Conservation (phyloP, 2,888 invertebrate genomes). For the Busseola fusca region DNA sequence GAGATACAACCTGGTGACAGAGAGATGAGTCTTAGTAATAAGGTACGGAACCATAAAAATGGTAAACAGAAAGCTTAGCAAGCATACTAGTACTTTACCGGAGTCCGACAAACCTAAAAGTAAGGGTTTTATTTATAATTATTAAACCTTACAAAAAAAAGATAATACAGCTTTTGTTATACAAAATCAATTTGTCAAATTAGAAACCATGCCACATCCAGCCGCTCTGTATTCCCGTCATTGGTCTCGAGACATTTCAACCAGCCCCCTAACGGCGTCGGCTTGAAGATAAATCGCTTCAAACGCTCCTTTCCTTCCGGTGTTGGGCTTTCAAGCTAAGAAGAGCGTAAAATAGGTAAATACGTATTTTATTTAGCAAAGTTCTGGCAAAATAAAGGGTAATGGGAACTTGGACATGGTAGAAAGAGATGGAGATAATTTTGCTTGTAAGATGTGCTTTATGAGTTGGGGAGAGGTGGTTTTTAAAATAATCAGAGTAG, state of each 20-base stretch:
- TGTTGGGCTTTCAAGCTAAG: constrained; percentile 71
- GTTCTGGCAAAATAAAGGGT: constrained; percentile 54
- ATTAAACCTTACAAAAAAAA: not conserved
- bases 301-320: constrained; percentile 72
- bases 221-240: constrained; percentile 16
- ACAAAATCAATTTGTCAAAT: not conserved
- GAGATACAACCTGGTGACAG: too few species aligned
- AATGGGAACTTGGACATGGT: constrained; percentile 22
- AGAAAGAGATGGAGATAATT: constrained; percentile 32
- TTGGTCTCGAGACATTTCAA: constrained; percentile 60
- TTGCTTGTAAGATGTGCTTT: constrained; percentile 8
- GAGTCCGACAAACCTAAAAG: too few species aligned
- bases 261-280: constrained; percentile 69
- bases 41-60: too few species aligned
- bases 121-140: not conserved
- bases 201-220: constrained; percentile 30
- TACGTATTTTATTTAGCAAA: constrained; percentile 75
- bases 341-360: constrained; percentile 76
- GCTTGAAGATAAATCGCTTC: constrained; percentile 75
- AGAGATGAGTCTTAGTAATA: too few species aligned
- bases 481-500: constrained; percentile 4
- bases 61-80: too few species aligned
- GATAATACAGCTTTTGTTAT: not conserved
- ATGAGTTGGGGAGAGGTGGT: not conserved
- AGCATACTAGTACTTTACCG: too few species aligned